phyloP scores from a whole-genome alignment of 2,888 invertebrate species.

The Leucophenga montana region DNA sequence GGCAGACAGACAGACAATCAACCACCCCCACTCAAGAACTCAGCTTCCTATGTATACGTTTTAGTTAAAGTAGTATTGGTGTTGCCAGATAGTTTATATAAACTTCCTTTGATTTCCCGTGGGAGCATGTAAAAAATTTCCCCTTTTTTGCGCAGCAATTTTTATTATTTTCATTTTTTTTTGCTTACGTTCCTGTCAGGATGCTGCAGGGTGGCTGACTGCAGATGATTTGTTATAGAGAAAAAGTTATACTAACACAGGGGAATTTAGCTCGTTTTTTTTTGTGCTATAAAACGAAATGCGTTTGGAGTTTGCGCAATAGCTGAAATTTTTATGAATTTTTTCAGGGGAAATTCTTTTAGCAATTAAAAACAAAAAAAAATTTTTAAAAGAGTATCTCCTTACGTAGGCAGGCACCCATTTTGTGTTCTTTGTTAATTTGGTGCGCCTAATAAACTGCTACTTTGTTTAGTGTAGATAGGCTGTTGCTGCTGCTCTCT shows the following conservation, averaged over 20 bases:
- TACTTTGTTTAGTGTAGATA: constrained; percentile 47
- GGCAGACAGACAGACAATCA: constrained; percentile 20
- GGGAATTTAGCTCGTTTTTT: not conserved
- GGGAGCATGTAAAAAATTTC: constrained; percentile 32
- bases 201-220: constrained; percentile 1
- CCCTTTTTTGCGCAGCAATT: constrained; percentile 21
- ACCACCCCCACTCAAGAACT: constrained; percentile 23
- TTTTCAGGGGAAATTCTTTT: constrained; percentile 14
- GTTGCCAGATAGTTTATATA: constrained; percentile 13
- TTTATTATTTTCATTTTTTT: constrained; percentile 13
- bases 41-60: constrained; percentile 1
- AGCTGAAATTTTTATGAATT: not conserved
- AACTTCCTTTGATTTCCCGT: constrained; percentile 35
- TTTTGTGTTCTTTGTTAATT: constrained; percentile 52
- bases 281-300: not conserved
- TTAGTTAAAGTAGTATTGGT: not conserved
- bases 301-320: constrained; percentile 35
- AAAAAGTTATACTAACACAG: constrained; percentile 3
- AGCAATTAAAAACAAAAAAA: constrained; percentile 12
- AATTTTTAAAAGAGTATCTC: not conserved
- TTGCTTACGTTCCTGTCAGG: not conserved
- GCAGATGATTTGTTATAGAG: constrained; percentile 22
- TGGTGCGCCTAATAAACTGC: constrained; percentile 67
- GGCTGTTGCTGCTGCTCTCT: constrained; percentile 11
- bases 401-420: constrained; percentile 6